Percentiles rank a stretch among this genome's conserved stretches.
Conservation (phyloP, 35 echinoderm and acorn worm species). For the Nesometra sesokonis region DNA sequence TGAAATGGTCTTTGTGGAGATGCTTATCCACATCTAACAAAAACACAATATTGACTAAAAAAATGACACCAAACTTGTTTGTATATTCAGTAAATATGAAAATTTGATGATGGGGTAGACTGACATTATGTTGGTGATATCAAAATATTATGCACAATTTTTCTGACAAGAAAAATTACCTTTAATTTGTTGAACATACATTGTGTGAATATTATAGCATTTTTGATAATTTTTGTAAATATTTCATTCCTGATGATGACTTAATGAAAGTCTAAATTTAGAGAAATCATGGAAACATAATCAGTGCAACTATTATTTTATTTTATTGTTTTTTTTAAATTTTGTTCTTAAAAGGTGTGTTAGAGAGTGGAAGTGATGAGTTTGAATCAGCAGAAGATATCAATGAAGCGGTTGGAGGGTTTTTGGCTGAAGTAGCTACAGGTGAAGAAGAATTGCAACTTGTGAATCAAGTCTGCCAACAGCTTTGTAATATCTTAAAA, state of each 20-base stretch:
- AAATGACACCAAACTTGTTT: no score
- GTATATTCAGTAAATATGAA: no score
- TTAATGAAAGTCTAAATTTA: no score
- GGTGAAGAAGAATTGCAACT: conserved; percentile 50
- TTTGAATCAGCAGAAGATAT: conserved; percentile 79
- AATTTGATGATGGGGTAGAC: not conserved
- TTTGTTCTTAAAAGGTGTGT: conserved; percentile 45
- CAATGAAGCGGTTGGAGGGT: conserved; percentile 79
- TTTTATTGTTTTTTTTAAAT: no score
- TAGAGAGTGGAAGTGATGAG: conserved; percentile 63
- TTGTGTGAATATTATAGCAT: not conserved
- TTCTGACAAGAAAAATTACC: not conserved
- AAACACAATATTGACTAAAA: no score
- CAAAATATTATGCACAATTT: not conserved
- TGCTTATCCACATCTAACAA: no score
- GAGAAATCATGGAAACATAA: not conserved
- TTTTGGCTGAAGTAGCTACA: conserved; percentile 66
- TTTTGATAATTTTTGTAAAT: no score
- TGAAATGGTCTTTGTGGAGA: no score
- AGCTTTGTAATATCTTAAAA: conserved; percentile 48
- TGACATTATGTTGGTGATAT: no score
- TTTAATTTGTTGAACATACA: not conserved
- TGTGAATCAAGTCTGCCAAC: conserved; percentile 48
- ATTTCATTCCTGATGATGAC: no score
- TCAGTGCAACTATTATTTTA: no score